Base-by-base conservation (phyloP, 2,797 vertebrate species). In the Myripristis jacobus region DNA sequence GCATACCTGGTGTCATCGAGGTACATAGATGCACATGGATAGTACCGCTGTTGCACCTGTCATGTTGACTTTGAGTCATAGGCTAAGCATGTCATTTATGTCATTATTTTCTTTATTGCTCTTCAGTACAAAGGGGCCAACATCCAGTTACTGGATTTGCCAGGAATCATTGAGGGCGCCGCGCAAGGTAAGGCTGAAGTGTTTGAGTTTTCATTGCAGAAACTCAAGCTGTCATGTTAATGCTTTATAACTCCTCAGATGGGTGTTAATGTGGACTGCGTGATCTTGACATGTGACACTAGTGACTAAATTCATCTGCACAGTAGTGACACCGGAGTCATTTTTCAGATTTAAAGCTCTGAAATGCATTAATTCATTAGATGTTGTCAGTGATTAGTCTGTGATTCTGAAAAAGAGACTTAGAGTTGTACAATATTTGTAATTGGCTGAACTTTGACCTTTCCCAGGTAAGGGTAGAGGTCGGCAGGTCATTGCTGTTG, bases 161-260 rank as follows among this genome's bases (percentile, higher is more conserved):
- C 98, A n/a, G 98, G 98, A 86, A 99, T 99, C 90, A 99, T 99
- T 8, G 98, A 99, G 92, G 98, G 98, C 54, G 98, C 98, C 36
- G 94, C 98, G 11, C 98, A 99, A 96, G 98, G 98, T 99, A 73
- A n/a, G 29, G 13, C 0, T 52, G 0, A 83, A 27, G 9, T 21
- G 58, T 25, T 7, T 4, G 11, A 22, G 0, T 44, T 53, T 70
- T 47, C 12, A 29, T 53, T 2, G 7, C 3, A 36, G 25, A 27
- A 55, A 66, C 24, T 22, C 55, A 29, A 76, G 72, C 24, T 84
- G n/a, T 0, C 44, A n/a, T 19, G 6, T 46, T 19, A 6, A 46
- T 19, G 7, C 8, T 46, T 46, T 46, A 46, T 8, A n/a, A 19
- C 2, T 1, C 44, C 16, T 6, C n/a, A 46, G 5, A 7, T 46